Conservation (phyloP, 2,888 invertebrate genomes). For the Coenonympha arcania region DNA sequence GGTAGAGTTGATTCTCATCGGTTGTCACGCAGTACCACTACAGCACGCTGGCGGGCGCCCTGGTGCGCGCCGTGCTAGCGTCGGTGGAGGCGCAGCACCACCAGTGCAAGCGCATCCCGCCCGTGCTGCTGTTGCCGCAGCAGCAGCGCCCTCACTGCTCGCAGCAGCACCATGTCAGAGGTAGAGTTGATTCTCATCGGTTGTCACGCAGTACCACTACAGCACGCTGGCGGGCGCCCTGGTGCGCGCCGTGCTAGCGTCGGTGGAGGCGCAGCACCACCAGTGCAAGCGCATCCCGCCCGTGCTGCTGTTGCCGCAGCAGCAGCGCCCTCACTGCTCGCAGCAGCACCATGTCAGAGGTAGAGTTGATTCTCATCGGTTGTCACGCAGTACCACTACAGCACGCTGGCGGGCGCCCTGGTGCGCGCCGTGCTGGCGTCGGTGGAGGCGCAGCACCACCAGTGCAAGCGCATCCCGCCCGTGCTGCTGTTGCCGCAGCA, state of each 20-base stretch:
- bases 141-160: conserved; percentile 36
- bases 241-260: conserved; percentile 91
- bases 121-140: conserved; percentile 83
- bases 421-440: conserved; percentile 94
- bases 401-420: too few species aligned
- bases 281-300: conserved; percentile 89
- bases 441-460: conserved; percentile 91
- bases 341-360: conserved; percentile 10
- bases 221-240: too few species aligned
- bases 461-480: conserved; percentile 88
- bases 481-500: conserved; percentile 81
- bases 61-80: conserved; percentile 92
- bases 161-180: conserved; percentile 9
- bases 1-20: too few species aligned
- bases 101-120: conserved; percentile 88
- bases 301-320: conserved; percentile 81
- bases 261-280: conserved; percentile 93
- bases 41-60: conserved; percentile 81
- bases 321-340: conserved; percentile 36
- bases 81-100: conserved; percentile 94
- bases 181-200: too few species aligned
- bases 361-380: too few species aligned
- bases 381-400: too few species aligned
- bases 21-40: too few species aligned
- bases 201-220: too few species aligned